These are phyloP conservation scores for Eleutherodactylus coqui DNA, from an alignment of 2,797 vertebrate genomes.

Conservation along the genomic window DNA sequence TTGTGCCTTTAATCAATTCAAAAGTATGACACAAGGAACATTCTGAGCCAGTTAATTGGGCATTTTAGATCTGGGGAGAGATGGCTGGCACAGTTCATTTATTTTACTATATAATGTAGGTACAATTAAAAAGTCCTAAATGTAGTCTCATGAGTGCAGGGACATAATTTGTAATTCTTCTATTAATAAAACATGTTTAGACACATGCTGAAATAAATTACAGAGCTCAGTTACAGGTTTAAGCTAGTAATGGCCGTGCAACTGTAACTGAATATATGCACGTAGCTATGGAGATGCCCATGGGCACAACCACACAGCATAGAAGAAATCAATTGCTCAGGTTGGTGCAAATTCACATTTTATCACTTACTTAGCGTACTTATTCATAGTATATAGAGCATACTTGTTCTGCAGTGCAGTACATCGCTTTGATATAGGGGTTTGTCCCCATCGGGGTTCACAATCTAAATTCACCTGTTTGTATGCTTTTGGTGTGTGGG, in stretches of 20 bases:
- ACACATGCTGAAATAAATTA: conserved; percentile 1
- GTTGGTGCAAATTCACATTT: too few species aligned
- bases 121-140: conserved; percentile 51
- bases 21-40: conserved; percentile 58
- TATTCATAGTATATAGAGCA: too few species aligned
- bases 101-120: conserved; percentile 48
- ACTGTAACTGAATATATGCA: background rate
- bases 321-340: too few species aligned
- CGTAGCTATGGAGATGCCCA: background rate
- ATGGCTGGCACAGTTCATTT: conserved; percentile 46
- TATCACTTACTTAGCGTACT: too few species aligned
- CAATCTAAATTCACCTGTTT: too few species aligned
- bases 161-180: background rate
- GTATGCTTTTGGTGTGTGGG: too few species aligned
- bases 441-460: too few species aligned
- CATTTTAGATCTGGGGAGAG: conserved; percentile 49
- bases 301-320: too few species aligned
- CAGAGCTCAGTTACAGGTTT: background rate
- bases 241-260: background rate
- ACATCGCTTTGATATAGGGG: too few species aligned
- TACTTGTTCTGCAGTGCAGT: too few species aligned
- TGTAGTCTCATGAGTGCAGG: conserved; percentile 7
- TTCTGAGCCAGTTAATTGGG: conserved; percentile 49
- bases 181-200: conserved; percentile 28
- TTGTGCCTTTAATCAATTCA: conserved; percentile 60